Evolutionary conservation across 2,113 vertebrate genomes (phyloP), one percentile per base, ranked within the genome.

Genomic region (Callionymus lyra): DNA sequence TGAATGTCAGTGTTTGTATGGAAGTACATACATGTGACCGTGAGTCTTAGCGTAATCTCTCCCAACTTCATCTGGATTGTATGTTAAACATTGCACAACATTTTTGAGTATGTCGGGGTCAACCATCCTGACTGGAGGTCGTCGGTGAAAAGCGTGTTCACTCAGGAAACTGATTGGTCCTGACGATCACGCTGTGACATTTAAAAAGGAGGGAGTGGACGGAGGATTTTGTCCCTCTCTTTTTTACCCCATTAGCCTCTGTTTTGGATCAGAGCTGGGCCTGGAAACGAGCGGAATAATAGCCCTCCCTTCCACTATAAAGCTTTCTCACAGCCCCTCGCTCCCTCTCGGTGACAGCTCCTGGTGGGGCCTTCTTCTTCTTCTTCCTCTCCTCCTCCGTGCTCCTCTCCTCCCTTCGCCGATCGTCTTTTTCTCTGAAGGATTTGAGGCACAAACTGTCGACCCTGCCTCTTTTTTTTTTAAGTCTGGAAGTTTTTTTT

Each of bases 111-210:
- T 8, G 21, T 27, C 8, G 21, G 21, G 21, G 4, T 27, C 21
- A 27, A 27, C 4, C 21, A 8, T 27, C 21, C 8, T 4, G 46
- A 41, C 2, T 2, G 45, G 50, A 41, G 33, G 45, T 62, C 43
- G 55, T 56, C 66, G 46, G 34, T 60, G 51, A 41, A n/a, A 27
- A 47, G 42, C 34, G 2, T 44, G 54, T 56, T 56, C 50, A 17
- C 61, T 48, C 32, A 10, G 37, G 16, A 53, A 54, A 46, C 53
- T 62, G 50, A 72, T 74, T 68, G 53, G 55, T 47, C 43, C 44
- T 34, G 72, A 78, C 70, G 70, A 47, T 77, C 53, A 62, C 65
- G 67, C 62, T 50, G 56, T 43, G 38, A 69, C 76, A 65, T 70
- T 68, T 73, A 55, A 65, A 62, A 63, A 58, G n/a, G 40, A 54